Evolutionary conservation across 2,888 invertebrate genomes (phyloP).

Genomic region (Hydriomena furcata): DNA sequence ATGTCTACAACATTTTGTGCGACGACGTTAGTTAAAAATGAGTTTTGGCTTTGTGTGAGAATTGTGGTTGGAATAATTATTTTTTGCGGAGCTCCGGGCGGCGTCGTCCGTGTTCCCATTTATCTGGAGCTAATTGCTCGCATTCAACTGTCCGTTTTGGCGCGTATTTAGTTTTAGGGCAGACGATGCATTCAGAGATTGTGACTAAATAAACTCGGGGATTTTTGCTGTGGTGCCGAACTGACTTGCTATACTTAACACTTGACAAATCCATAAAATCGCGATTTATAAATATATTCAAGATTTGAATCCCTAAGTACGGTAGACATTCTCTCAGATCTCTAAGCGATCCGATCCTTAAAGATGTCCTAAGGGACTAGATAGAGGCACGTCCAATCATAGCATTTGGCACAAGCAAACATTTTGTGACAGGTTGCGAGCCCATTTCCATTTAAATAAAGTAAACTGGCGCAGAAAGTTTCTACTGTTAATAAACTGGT

Average conservation of each 20-base stretch:
- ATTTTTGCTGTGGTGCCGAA: constrained; percentile 2
- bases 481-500: background rate
- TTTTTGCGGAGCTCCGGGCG: constrained; percentile 54
- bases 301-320: too few species aligned
- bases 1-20: constrained; percentile 48
- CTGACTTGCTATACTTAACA: background rate
- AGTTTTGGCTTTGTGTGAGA: constrained; percentile 56
- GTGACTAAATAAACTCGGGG: constrained; percentile 11
- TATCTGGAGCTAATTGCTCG: constrained; percentile 60
- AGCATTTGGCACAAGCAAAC: too few species aligned
- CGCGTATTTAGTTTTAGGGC: constrained; percentile 48
- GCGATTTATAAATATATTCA: too few species aligned
- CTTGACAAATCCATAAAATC: background rate
- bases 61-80: constrained; percentile 60
- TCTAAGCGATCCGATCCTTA: too few species aligned
- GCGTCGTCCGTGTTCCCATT: constrained; percentile 55
- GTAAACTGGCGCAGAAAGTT: background rate
- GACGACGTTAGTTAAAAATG: constrained; percentile 54
- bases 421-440: too few species aligned
- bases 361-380: too few species aligned
- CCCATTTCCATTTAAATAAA: background rate
- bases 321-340: too few species aligned
- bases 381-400: too few species aligned
- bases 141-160: constrained; percentile 54
- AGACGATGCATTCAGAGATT: constrained; percentile 24